Percentiles rank a stretch among this genome's conserved stretches.
These are phyloP conservation scores for Megaleporinus macrocephalus DNA, from an alignment of 2,113 vertebrate genomes.

Conservation along the genomic window DNA sequence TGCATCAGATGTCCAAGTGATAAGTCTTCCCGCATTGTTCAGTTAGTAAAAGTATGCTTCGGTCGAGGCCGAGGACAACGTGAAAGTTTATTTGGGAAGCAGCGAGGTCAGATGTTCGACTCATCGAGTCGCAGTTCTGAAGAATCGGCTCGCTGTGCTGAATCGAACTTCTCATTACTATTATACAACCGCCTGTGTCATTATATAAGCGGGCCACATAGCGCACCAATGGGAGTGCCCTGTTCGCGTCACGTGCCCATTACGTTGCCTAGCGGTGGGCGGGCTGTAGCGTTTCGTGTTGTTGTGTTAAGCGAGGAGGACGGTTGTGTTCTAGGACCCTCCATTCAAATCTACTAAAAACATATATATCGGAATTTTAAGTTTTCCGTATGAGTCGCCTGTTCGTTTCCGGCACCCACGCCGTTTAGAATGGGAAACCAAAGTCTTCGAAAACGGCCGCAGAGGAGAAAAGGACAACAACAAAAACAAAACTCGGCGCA, in stretches of 20 bases:
- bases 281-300: slow-evolving; percentile 24
- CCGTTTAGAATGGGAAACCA: neutral
- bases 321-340: neutral
- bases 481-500: neutral
- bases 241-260: slow-evolving; percentile 57
- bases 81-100: neutral
- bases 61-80: too few relatives aligned
- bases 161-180: neutral
- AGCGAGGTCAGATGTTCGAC: neutral
- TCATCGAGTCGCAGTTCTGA: neutral
- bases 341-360: neutral
- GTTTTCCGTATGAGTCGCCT: neutral
- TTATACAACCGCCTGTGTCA: slow-evolving; percentile 45
- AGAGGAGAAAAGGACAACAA: neutral
- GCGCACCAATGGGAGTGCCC: slow-evolving; percentile 49
- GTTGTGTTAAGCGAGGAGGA: slow-evolving; percentile 20
- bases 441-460: neutral
- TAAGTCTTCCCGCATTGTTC: too few relatives aligned
- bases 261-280: slow-evolving; percentile 54
- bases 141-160: neutral
- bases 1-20: too few relatives aligned
- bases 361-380: neutral
- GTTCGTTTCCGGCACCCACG: neutral
- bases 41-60: too few relatives aligned
- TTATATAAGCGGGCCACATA: slow-evolving; percentile 79